A percentile compares a stretch with the other conserved stretches of the same genome.
Conservation (phyloP, 1,140 invertebrate genomes). For the Calephelis nemesis region DNA sequence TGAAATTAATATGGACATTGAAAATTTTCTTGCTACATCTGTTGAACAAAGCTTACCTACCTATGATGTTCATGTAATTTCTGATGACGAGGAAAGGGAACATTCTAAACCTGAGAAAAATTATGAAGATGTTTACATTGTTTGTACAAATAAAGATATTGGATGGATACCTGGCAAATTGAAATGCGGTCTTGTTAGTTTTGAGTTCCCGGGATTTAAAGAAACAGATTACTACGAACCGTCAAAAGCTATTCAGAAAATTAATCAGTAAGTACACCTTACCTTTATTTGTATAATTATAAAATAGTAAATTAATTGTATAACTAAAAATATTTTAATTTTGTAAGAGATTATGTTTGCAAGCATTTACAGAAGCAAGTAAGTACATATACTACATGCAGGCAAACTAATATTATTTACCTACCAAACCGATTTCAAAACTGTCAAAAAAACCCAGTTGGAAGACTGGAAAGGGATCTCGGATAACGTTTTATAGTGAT, state of each 20-base stretch:
- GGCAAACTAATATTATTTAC: too few relatives aligned
- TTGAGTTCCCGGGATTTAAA: conserved; percentile 63
- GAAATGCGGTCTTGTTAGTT: conserved; percentile 48
- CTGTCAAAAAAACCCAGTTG: too few relatives aligned
- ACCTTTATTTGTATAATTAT: neutral
- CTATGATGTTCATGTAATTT: conserved; percentile 48
- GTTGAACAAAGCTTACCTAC: conserved; percentile 28
- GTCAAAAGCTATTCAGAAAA: conserved; percentile 52
- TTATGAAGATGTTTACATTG: conserved; percentile 44
- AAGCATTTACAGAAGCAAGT: too few relatives aligned
- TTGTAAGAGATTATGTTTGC: too few relatives aligned
- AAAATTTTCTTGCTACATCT: conserved; percentile 47
- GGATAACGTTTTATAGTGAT: too few relatives aligned
- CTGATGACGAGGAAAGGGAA: conserved; percentile 55
- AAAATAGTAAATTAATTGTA: neutral
- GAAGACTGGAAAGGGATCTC: too few relatives aligned
- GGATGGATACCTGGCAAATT: conserved; percentile 51
- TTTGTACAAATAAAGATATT: conserved; percentile 48
- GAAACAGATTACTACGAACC: conserved; percentile 53
- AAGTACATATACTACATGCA: too few relatives aligned
- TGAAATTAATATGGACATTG: conserved; percentile 41
- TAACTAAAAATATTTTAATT: neutral
- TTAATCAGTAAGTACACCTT: conserved; percentile 57
- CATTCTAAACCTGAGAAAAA: conserved; percentile 20
- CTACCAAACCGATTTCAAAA: too few relatives aligned